Conservation (phyloP, 1,140 invertebrate genomes). For the Schlechtendalia chinensis region DNA sequence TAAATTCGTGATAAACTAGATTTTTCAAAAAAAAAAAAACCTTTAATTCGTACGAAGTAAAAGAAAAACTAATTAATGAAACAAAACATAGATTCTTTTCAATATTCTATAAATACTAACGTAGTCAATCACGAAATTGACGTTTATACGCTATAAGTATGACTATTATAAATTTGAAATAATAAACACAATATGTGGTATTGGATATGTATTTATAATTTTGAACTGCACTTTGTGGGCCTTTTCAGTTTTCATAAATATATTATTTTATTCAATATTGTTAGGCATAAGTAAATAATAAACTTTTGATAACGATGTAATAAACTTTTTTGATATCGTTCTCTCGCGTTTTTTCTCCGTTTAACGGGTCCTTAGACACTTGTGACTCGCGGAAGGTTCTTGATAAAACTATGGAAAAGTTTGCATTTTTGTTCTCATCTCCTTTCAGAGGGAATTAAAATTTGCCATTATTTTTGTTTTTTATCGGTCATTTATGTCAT, state of each 20-base stretch:
- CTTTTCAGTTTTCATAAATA: background rate
- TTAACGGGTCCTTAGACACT: slow-evolving; percentile 1
- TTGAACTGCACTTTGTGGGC: too few species aligned
- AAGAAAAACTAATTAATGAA: too few species aligned
- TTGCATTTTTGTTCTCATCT: background rate
- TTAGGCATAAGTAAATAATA: background rate
- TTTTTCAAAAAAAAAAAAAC: too few species aligned
- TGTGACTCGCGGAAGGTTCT: background rate
- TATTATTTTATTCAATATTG: background rate
- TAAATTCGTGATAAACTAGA: too few species aligned
- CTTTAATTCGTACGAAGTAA: too few species aligned
- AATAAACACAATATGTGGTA: too few species aligned
- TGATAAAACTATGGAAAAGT: slow-evolving; percentile 9
- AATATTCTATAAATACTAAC: too few species aligned
- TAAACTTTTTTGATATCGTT: slow-evolving; percentile 5
- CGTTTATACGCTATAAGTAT: too few species aligned
- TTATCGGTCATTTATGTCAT: slow-evolving; percentile 19
- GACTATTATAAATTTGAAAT: too few species aligned
- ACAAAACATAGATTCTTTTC: too few species aligned
- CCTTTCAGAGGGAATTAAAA: background rate
- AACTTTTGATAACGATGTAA: slow-evolving; percentile 23
- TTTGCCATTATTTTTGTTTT: background rate
- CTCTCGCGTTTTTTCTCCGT: background rate
- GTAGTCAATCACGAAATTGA: too few species aligned
- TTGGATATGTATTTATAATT: too few species aligned